These are phyloP conservation scores for Valencia hispanica DNA, from an alignment of 2,797 vertebrate species.

Conservation along the genomic window DNA sequence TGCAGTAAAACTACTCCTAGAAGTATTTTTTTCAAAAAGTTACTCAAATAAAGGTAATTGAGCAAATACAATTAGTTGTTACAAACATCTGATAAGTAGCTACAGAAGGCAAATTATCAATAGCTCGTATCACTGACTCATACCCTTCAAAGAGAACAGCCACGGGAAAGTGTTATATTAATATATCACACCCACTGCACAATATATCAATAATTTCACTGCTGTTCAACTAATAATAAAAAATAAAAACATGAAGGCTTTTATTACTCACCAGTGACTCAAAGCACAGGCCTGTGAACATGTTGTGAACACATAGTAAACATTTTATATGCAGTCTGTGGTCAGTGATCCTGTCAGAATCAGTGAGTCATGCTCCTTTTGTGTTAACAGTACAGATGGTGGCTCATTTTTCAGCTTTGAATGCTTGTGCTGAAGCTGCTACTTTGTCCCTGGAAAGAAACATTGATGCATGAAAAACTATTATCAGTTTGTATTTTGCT, in stretches of 20 bases:
- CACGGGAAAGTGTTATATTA: background rate
- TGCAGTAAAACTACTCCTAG: background rate
- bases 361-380: slow-evolving; percentile 38
- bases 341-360: slow-evolving; percentile 11
- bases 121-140: slow-evolving; percentile 3
- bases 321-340: slow-evolving; percentile 5
- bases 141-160: background rate
- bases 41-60: background rate
- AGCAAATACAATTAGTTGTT: background rate
- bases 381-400: slow-evolving; percentile 22
- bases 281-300: slow-evolving; percentile 9
- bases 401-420: slow-evolving; percentile 35
- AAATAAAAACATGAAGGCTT: slow-evolving; percentile 6
- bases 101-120: background rate
- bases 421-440: slow-evolving; percentile 33
- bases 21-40: background rate
- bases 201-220: slow-evolving; percentile 10
- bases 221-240: slow-evolving; percentile 1
- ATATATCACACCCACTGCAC: slow-evolving; percentile 9
- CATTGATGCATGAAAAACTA: slow-evolving; percentile 3
- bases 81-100: background rate
- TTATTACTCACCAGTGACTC: background rate
- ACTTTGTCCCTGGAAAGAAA: slow-evolving; percentile 6
- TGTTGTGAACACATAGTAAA: slow-evolving; percentile 16
- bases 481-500: background rate